A percentile compares a stretch with the other conserved stretches of the same genome.
These are phyloP conservation scores for Drosophila micromelanica DNA, from an alignment of 1,140 invertebrate species.

Conservation along the genomic window DNA sequence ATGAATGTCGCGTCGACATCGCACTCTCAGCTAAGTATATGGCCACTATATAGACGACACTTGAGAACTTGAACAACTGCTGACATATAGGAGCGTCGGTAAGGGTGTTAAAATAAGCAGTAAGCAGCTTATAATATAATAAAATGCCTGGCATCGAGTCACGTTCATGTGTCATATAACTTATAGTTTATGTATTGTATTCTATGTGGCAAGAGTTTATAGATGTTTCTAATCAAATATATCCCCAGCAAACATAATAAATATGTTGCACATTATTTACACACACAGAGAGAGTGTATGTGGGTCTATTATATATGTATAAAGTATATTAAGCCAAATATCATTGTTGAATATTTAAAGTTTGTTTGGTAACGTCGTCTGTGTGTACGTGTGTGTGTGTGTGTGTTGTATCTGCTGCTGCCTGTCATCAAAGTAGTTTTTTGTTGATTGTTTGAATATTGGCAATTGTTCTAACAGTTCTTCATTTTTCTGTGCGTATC, in stretches of 20 bases:
- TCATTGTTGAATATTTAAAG: constrained; percentile 29
- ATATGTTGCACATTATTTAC: constrained; percentile 38
- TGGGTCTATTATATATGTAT: background rate
- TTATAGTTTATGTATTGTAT: background rate
- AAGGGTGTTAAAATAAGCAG: background rate
- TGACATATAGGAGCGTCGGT: background rate
- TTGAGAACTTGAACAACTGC: constrained; percentile 23
- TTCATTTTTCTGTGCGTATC: constrained; percentile 1
- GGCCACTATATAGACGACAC: constrained; percentile 36
- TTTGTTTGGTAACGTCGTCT: constrained; percentile 8
- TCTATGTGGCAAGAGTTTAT: constrained; percentile 25
- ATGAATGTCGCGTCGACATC: constrained; percentile 25
- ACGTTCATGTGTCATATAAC: constrained; percentile 24
- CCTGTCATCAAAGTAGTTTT: constrained; percentile 24
- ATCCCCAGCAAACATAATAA: constrained; percentile 35
- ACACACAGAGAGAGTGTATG: constrained; percentile 6
- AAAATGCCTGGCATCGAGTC: constrained; percentile 12
- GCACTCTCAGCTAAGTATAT: constrained; percentile 32
- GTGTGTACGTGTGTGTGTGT: background rate
- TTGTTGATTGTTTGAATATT: constrained; percentile 33
- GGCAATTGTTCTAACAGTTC: constrained; percentile 45
- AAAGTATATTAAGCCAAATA: constrained; percentile 9
- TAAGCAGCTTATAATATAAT: constrained; percentile 30
- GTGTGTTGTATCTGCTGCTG: constrained; percentile 8
- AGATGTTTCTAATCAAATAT: constrained; percentile 51